Conservation (phyloP, 2,113 vertebrate species). For the Gopherus evgoodei region DNA sequence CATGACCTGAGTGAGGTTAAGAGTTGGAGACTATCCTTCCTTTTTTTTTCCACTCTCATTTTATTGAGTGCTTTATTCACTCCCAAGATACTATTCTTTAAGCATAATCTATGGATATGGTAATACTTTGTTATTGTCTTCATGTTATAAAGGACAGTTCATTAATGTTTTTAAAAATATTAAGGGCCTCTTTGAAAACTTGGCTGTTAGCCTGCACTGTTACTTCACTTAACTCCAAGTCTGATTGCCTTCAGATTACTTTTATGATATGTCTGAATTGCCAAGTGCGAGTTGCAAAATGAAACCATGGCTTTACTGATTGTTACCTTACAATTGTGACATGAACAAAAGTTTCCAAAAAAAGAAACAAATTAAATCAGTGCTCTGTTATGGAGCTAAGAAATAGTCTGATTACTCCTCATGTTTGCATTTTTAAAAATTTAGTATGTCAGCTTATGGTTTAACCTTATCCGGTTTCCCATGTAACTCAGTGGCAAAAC, state of each 20-base stretch:
- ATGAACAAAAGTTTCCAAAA: background rate
- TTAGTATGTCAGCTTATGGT: background rate
- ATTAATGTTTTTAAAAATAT: background rate
- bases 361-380: background rate
- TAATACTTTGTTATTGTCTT: background rate
- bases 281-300: background rate
- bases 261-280: background rate
- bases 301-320: background rate
- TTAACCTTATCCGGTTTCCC: conserved; percentile 3
- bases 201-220: background rate
- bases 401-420: background rate
- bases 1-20: background rate
- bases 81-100: background rate
- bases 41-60: background rate
- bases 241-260: background rate
- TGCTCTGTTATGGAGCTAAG: background rate
- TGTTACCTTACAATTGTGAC: background rate
- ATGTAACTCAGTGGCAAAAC: background rate
- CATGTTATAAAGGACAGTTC: background rate
- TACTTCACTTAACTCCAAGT: background rate
- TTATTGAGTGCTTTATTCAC: background rate
- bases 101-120: background rate
- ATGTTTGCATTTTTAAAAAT: background rate
- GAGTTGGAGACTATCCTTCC: background rate
- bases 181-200: background rate